Base-by-base conservation (phyloP, 2,888 invertebrate genomes). In the Trichacis sp. region DNA sequence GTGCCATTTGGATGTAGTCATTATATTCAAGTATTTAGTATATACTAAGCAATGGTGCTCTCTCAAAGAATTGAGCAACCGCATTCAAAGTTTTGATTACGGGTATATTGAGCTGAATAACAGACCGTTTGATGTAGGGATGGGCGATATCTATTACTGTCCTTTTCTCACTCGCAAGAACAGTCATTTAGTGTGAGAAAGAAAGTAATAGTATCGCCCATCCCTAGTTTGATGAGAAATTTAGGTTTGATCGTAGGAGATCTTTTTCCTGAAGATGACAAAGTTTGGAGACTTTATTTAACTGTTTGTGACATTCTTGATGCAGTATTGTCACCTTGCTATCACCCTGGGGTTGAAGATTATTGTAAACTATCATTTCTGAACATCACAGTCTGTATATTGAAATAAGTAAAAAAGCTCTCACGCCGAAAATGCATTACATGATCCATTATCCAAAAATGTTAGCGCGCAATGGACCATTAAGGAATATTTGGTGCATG, bases 201-300 rank as follows among this genome's bases (percentile, higher is more conserved):
- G n/a, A n/a, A n/a, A n/a, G n/a, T n/a, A n/a, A n/a, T n/a, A n/a
- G n/a, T n/a, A n/a, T n/a, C n/a, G n/a, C n/a, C n/a, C n/a, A n/a
- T n/a, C n/a, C n/a, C n/a, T n/a, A n/a, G 18, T 47, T 54, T 65
- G 18, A 49, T 65, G 14, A 12, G 57, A 38, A 46, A 62, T 42
- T 65, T 65, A 14, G 57, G 53, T 24, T 33, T 54, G 33, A 57
- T 67, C n/a, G 36, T 69, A 20, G 69, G 61, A 18, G 43, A 64
- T 43, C 29, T 55, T 20, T 29, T 69, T n/a, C 52, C 40, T 2
- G 55, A 67, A 64, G 33, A 61, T 42, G 61, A 67, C 36, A 12
- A 43, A 17, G 29, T 55, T 20, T 69, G 67, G 66, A 8, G 36
- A 18, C 20, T 69, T 14, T 60, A 52, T 45, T 36, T 43, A 40